These are phyloP conservation scores for Temnothorax curvispinosus DNA, from an alignment of 1,140 invertebrate species.

Conservation along the genomic window DNA sequence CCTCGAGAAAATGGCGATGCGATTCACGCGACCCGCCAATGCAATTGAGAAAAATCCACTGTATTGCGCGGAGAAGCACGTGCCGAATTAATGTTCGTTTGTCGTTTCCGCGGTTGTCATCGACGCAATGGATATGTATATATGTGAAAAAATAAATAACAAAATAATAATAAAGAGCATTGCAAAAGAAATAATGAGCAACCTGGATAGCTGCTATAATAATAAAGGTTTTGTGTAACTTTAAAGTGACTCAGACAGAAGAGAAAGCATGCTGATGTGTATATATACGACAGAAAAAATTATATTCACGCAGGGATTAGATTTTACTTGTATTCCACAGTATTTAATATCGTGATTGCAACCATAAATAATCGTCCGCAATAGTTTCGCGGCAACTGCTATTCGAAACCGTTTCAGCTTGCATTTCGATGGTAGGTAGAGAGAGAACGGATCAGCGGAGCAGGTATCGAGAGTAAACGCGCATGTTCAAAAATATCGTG, in stretches of 20 bases:
- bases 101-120: slow-evolving; percentile 55
- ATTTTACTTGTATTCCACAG: slow-evolving; percentile 65
- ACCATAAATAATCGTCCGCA: slow-evolving; percentile 74
- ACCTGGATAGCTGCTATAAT: not conserved
- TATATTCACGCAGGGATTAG: slow-evolving; percentile 60
- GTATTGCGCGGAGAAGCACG: slow-evolving; percentile 3
- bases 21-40: slow-evolving; percentile 13
- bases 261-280: not conserved
- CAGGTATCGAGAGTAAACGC: slow-evolving; percentile 45
- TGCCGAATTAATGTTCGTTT: slow-evolving; percentile 34
- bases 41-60: slow-evolving; percentile 25
- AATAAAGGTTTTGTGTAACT: not conserved
- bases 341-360: slow-evolving; percentile 72
- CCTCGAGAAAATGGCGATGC: slow-evolving; percentile 44
- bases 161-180: not conserved
- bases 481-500: slow-evolving; percentile 29
- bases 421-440: slow-evolving; percentile 1
- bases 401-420: slow-evolving; percentile 59
- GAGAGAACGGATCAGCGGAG: not conserved
- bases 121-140: slow-evolving; percentile 15
- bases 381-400: slow-evolving; percentile 61
- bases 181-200: not conserved
- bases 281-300: not conserved
- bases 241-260: not conserved
- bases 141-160: not conserved